Evolutionary conservation across 2,888 invertebrate species (phyloP).

Genomic region (Drosophila melanocephala): DNA sequence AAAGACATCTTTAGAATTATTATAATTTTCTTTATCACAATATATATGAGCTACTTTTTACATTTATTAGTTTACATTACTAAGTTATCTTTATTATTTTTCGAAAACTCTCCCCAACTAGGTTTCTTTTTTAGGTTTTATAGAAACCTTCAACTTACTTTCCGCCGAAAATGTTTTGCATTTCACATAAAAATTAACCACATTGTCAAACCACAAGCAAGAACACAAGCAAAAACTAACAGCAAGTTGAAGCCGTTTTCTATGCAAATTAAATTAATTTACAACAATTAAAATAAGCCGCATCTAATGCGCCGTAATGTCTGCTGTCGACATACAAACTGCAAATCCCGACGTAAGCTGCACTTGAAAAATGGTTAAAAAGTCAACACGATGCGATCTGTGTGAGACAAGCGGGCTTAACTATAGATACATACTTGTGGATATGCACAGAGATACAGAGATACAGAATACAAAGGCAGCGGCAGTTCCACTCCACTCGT

Average conservation of each 20-base stretch:
- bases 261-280: constrained; percentile 67
- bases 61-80: not conserved
- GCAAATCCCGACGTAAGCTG: constrained; percentile 68
- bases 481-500: not conserved
- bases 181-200: not conserved
- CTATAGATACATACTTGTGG: constrained; percentile 20
- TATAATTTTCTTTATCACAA: not conserved
- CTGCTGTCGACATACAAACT: constrained; percentile 59
- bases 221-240: not conserved
- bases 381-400: constrained; percentile 64
- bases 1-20: not conserved
- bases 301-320: constrained; percentile 69
- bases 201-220: not conserved
- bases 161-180: not conserved
- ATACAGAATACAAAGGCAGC: constrained; percentile 31
- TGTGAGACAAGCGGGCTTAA: constrained; percentile 32
- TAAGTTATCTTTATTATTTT: not conserved
- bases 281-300: constrained; percentile 73
- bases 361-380: constrained; percentile 75
- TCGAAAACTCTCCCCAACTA: no score
- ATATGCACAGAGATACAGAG: constrained; percentile 3
- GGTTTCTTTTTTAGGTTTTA: not conserved
- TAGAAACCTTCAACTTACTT: not conserved
- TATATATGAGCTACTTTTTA: not conserved
- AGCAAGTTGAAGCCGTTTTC: constrained; percentile 1